Evolutionary conservation across 2,113 vertebrate species (phyloP), one percentile per base, ranked within the genome.

Genomic region (Xenopus borealis): DNA sequence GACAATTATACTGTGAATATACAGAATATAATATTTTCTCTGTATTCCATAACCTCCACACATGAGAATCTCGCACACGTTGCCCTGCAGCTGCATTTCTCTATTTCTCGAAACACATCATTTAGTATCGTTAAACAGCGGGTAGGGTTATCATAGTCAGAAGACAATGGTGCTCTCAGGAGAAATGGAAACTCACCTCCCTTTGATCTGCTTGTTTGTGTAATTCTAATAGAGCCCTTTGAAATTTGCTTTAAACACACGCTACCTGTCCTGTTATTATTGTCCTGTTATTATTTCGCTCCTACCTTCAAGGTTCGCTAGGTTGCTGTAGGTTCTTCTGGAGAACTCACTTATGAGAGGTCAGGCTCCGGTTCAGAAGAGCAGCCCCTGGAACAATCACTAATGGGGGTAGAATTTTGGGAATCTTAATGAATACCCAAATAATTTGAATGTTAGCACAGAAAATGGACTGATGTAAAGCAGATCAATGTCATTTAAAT

Each of bases 171-270:
- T 44, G 62, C 50, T 57, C 50, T 45, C 30, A 66, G 62, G 30
- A 66, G 62, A 66, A 73, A 73, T 66, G 65, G 62, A 57, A 66
- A 57, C 62, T 19, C 45, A 27, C n/a, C 47, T 66, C n/a, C 27
- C 71, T 73, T 73, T 73, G 71, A 73, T 73, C 62, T 73, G 18
- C 11, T n/a, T 73, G 62, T 66, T 73, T 66, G 62, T 73, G 62
- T 45, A 66, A 58, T 57, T 55, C 62, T 73, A 72, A 63, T 66
- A 66, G 52, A 44, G 62, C 27, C 33, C 71, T 73, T 73, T 73
- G 71, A 73, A 73, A 73, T 73, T 27, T 18, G 16, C 16, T 33
- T 73, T 73, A 73, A 73, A 73, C 62, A 73, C 62, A 73, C 55
- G 52, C 50, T 72, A 23, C 65, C 27, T 33, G 47, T 72, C 71